A percentile compares a stretch with the other conserved stretches of the same genome.
Conservation (phyloP, 1,140 invertebrate species). For the Drosophila mayri region DNA sequence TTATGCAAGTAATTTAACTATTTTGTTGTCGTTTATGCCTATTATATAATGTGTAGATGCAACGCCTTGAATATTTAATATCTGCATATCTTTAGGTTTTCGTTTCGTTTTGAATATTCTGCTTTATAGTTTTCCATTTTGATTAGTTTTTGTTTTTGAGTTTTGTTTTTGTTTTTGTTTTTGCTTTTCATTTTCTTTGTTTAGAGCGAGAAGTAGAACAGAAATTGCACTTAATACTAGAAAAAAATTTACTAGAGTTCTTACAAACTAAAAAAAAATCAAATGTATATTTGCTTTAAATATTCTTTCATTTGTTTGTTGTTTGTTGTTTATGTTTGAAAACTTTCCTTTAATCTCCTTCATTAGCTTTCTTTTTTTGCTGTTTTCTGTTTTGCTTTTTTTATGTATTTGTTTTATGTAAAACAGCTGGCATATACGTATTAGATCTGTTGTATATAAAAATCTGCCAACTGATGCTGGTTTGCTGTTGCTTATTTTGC, state of each 20-base stretch:
- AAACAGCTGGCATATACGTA: conserved; percentile 48
- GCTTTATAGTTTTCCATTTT: conserved; percentile 59
- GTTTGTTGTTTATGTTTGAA: conserved; percentile 40
- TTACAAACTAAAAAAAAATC: conserved; percentile 82
- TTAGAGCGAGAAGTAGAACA: conserved; percentile 81
- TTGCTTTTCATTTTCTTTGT: conserved; percentile 54
- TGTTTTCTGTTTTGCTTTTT: conserved; percentile 56
- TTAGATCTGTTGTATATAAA: conserved; percentile 61
- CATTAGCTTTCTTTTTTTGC: conserved; percentile 37
- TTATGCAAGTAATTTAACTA: conserved; percentile 73
- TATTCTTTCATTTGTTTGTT: conserved; percentile 59
- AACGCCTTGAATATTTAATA: conserved; percentile 76
- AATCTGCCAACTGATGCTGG: conserved; percentile 46
- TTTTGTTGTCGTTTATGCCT: conserved; percentile 55
- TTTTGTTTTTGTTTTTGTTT: conserved; percentile 53
- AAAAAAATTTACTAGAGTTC: conserved; percentile 83
- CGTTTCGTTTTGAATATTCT: conserved; percentile 58
- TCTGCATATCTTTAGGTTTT: conserved; percentile 59
- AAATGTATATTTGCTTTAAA: conserved; percentile 82
- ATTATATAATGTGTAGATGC: conserved; percentile 64
- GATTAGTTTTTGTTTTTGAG: conserved; percentile 62
- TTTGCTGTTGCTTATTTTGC: conserved; percentile 22
- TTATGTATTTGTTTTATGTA: conserved; percentile 51
- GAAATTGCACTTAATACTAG: conserved; percentile 80
- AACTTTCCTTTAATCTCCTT: conserved; percentile 16